Conservation (phyloP, 2,888 invertebrate species). For the Frankliniella intonsa region DNA sequence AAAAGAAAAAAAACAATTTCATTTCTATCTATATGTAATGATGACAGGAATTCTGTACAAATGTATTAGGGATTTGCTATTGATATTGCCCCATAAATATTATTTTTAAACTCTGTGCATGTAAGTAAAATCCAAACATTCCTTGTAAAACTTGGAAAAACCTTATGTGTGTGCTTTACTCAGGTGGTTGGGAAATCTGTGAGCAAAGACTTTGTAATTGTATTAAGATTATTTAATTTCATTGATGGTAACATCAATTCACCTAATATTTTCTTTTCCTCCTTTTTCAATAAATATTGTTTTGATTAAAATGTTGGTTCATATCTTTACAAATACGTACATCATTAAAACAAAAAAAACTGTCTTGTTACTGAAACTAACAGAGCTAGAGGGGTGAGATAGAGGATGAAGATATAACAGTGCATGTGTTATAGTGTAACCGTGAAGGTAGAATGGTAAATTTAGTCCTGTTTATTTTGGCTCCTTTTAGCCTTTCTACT, state of each 20-base stretch:
- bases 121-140: conserved; percentile 22
- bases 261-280: conserved; percentile 18
- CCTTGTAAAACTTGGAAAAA: not conserved
- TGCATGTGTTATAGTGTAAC: no score
- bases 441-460: no score
- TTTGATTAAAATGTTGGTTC: conserved; percentile 8
- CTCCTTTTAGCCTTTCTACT: not conserved
- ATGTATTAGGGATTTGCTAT: not conserved
- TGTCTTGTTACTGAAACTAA: not conserved
- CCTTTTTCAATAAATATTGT: conserved; percentile 23
- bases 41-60: conserved; percentile 1
- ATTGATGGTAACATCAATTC: conserved; percentile 3
- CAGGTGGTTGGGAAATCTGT: conserved; percentile 26
- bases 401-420: no score
- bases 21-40: not conserved
- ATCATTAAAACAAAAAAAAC: no score
- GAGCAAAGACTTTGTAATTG: conserved; percentile 25
- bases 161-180: conserved; percentile 12
- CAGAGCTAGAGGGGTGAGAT: no score
- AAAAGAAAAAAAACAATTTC: not conserved
- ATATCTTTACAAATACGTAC: not conserved
- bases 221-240: conserved; percentile 13
- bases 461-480: no score
- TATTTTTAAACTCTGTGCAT: conserved; percentile 7
- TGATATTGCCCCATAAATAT: conserved; percentile 11